These are phyloP conservation scores for Paradoxurus hermaphroditus DNA, from an alignment of 2,113 vertebrate genomes.

Conservation along the genomic window DNA sequence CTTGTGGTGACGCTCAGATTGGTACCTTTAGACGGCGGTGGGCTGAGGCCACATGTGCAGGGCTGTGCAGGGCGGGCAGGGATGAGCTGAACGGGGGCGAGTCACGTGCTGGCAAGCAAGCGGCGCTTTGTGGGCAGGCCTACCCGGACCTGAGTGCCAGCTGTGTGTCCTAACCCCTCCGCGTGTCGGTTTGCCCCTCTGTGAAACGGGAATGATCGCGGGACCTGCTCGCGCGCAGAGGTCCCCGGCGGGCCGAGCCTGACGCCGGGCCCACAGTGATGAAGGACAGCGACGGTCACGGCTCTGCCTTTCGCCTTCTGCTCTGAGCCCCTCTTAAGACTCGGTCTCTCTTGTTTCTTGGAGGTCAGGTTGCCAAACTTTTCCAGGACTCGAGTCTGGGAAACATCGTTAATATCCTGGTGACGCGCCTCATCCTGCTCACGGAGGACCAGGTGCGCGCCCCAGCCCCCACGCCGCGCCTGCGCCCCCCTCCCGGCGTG, in stretches of 20 bases:
- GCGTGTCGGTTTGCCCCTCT: background rate
- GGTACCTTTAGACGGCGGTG: background rate
- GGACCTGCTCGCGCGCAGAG: background rate
- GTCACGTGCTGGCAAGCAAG: background rate
- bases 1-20: background rate
- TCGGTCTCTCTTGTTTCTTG: conserved; percentile 99
- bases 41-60: background rate
- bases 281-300: background rate
- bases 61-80: background rate
- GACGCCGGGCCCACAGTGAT: background rate
- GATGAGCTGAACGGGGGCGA: background rate
- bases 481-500: background rate
- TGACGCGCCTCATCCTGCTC: conserved; percentile 96
- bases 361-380: conserved; percentile 99
- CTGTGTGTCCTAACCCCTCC: background rate
- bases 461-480: background rate
- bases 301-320: background rate
- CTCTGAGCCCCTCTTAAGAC: conserved; percentile 87
- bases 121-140: background rate
- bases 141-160: background rate
- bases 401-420: conserved; percentile 97
- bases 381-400: conserved; percentile 99
- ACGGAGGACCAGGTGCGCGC: conserved; percentile 95
- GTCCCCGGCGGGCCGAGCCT: background rate
- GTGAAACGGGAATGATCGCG: background rate